Evolutionary conservation across 2,797 vertebrate species (phyloP).

Genomic region (Micropoecilia bifurca): DNA sequence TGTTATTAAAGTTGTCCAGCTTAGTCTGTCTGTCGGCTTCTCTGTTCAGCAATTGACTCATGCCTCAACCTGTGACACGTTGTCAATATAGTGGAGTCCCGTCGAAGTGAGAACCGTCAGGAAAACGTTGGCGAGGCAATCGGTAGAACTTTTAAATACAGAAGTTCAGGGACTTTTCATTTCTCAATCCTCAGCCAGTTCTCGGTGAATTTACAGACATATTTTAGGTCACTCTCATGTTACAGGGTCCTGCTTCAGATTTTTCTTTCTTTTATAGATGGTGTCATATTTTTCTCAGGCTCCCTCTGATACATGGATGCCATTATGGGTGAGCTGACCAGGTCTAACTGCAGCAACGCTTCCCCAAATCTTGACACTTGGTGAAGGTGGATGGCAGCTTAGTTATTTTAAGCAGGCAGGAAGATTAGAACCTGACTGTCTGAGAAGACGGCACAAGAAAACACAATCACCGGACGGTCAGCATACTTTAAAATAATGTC

Average conservation of each 20-base stretch:
- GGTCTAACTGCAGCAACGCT: background rate
- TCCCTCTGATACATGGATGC: background rate
- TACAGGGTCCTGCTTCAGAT: background rate
- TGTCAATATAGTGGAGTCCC: background rate
- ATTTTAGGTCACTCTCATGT: background rate
- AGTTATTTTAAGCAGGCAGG: background rate
- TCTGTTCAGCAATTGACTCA: background rate
- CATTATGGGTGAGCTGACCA: background rate
- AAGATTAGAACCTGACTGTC: background rate
- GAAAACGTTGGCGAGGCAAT: background rate
- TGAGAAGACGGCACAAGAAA: background rate
- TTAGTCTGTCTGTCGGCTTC: background rate
- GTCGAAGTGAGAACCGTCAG: background rate
- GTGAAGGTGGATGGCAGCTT: background rate
- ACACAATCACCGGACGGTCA: background rate
- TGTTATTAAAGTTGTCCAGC: background rate
- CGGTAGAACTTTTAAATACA: background rate
- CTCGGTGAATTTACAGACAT: background rate
- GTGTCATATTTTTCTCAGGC: background rate
- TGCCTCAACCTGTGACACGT: background rate
- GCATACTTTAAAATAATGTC: background rate
- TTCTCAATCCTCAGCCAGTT: background rate
- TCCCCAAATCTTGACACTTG: background rate
- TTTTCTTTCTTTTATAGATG: background rate
- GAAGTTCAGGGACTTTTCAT: background rate